Evolutionary conservation across 1,140 invertebrate genomes (phyloP).

Genomic region (Drosophila kohkoa): DNA sequence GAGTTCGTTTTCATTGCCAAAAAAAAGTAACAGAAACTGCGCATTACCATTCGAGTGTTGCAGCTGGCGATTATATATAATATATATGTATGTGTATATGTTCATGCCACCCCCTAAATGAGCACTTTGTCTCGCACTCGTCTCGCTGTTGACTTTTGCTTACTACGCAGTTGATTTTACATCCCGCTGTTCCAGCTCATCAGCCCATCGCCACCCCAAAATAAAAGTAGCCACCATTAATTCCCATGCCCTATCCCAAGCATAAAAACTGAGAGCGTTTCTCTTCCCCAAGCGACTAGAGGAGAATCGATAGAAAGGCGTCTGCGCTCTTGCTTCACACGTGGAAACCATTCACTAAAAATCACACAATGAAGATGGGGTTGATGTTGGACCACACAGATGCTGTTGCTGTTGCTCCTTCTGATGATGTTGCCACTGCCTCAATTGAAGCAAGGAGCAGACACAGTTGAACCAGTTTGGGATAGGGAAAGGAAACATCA

Average conservation of each 20-base stretch:
- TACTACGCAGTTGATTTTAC: conserved; percentile 81
- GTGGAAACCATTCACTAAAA: conserved; percentile 72
- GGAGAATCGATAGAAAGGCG: conserved; percentile 65
- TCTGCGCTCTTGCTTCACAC: conserved; percentile 55
- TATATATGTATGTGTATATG: background rate
- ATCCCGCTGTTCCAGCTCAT: conserved; percentile 50
- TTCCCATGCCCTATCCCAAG: conserved; percentile 76
- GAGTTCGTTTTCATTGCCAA: conserved; percentile 46
- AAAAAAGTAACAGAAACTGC: conserved; percentile 56
- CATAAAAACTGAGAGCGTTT: conserved; percentile 38
- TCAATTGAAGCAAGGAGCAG: conserved; percentile 16
- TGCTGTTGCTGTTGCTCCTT: conserved; percentile 29
- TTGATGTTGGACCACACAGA: conserved; percentile 32
- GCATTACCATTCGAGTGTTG: conserved; percentile 55
- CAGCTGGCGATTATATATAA: conserved; percentile 1
- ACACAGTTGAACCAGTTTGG: conserved; percentile 5
- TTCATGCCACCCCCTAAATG: conserved; percentile 19
- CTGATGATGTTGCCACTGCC: background rate
- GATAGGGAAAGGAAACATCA: background rate
- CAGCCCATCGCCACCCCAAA: conserved; percentile 8
- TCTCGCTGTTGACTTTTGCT: conserved; percentile 69
- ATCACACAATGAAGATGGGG: conserved; percentile 23
- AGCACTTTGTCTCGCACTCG: conserved; percentile 40
- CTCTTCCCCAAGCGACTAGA: background rate
- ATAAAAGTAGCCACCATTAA: background rate